Evolutionary conservation across 2,113 vertebrate genomes (phyloP).

Genomic region (Castor canadensis): DNA sequence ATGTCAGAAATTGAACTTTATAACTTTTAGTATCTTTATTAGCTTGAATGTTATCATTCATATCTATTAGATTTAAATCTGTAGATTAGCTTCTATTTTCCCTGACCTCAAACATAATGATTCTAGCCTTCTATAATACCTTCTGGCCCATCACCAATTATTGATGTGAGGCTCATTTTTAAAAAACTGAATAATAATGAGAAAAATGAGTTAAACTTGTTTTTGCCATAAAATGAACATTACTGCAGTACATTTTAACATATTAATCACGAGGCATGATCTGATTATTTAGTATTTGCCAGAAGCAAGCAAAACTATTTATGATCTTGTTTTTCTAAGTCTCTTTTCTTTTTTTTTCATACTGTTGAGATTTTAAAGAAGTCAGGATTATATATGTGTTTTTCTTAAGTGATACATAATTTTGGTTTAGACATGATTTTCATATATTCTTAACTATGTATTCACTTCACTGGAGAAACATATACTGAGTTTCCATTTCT

Average conservation of each 20-base stretch:
- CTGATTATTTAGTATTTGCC: conserved; percentile 79
- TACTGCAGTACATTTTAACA: conserved; percentile 73
- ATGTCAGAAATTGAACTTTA: neutral
- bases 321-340: conserved; percentile 72
- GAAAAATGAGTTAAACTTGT: conserved; percentile 68
- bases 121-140: neutral
- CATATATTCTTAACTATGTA: conserved; percentile 33
- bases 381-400: conserved; percentile 72
- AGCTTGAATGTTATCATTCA: neutral
- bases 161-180: neutral
- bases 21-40: neutral
- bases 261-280: conserved; percentile 76
- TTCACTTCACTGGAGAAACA: conserved; percentile 66
- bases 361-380: conserved; percentile 73
- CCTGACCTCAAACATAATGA: neutral
- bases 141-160: neutral
- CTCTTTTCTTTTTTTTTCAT: conserved; percentile 14
- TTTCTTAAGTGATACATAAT: conserved; percentile 70
- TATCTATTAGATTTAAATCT: neutral
- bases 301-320: conserved; percentile 72
- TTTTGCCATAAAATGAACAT: conserved; percentile 63
- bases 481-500: conserved; percentile 45
- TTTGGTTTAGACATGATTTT: conserved; percentile 73
- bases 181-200: conserved; percentile 39
- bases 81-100: neutral